These are phyloP conservation scores for Tragelaphus imberbis DNA, from an alignment of 2,113 vertebrate species.

Conservation along the genomic window DNA sequence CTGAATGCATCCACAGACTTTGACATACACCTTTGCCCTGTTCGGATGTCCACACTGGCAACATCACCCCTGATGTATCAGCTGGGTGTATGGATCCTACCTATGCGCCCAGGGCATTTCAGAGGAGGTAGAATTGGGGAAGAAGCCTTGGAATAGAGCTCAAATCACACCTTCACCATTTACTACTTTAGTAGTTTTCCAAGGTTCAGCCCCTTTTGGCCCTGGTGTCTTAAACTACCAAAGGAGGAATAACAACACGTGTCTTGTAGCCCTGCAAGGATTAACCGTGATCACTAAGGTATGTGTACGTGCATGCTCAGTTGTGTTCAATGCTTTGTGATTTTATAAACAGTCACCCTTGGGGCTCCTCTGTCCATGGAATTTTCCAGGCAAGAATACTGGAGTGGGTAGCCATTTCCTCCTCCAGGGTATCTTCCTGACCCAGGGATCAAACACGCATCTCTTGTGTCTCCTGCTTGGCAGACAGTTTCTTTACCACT, in stretches of 20 bases:
- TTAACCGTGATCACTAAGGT: neutral
- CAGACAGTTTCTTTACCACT: neutral
- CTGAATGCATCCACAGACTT: neutral
- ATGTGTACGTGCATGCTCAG: neutral
- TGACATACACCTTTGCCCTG: neutral
- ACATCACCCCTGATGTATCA: neutral
- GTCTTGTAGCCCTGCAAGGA: neutral
- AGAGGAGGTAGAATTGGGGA: neutral
- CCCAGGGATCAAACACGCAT: neutral
- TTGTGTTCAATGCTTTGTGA: neutral
- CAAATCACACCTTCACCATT: neutral
- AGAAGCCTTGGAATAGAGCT: neutral
- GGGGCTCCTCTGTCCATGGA: neutral
- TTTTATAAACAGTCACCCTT: neutral
- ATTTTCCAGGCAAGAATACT: neutral
- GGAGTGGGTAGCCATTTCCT: neutral
- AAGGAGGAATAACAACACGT: neutral
- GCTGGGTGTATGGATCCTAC: neutral
- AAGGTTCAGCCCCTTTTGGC: neutral
- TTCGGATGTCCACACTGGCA: neutral
- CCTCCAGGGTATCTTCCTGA: neutral
- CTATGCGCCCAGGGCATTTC: neutral
- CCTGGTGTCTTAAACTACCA: neutral
- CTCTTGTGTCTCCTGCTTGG: neutral
- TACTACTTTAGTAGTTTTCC: neutral